Base-by-base conservation (phyloP, 2,888 invertebrate genomes). In the Drosophila anomalipes region DNA sequence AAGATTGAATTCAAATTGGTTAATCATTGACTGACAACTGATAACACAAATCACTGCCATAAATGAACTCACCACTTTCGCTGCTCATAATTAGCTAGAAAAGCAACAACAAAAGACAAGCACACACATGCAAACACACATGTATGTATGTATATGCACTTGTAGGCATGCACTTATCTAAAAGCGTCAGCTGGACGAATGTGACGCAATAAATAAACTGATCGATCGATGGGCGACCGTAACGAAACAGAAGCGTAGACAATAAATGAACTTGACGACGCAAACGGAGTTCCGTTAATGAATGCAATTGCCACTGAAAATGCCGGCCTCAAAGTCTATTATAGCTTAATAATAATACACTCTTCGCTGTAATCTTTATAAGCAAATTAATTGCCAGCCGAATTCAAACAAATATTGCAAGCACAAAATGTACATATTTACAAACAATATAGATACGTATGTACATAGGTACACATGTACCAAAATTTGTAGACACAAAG, bases 1-100 rank as follows among this genome's bases (percentile, higher is more conserved):
- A n/a, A 6, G 35, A 6, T 30, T 30, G 0, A 22, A 52, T 53
- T 56, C n/a, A 26, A 37, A 32, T 26, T 44, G 35, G 14, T 30
- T 16, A 22, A 22, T 39, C 30, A 41, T 16, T 32, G n/a, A 26
- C 26, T 26, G 9, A 59, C 33, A 26, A 22, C n/a, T 35, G 7
- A 26, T 19, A 12, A 35, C 4, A 3, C 9, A n/a, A 32, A 14
- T 12, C 9, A 44, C 28, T n/a, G 6, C 57, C 32, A 67, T 26
- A 39, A 58, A 62, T 70, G 26, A 57, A 72, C 84, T 86, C 51
- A 84, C 84, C 87, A 49, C 59, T 68, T 77, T 80, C 75, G 51
- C 62, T 74, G 57, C 63, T 82, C 84, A 83, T 83, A 26, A 59
- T 69, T 52, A 7, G 51, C 51, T 56, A 22, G 28, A 51, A 44